Base-by-base conservation (phyloP, 2,113 vertebrate species). In the Urocitellus parryii region DNA sequence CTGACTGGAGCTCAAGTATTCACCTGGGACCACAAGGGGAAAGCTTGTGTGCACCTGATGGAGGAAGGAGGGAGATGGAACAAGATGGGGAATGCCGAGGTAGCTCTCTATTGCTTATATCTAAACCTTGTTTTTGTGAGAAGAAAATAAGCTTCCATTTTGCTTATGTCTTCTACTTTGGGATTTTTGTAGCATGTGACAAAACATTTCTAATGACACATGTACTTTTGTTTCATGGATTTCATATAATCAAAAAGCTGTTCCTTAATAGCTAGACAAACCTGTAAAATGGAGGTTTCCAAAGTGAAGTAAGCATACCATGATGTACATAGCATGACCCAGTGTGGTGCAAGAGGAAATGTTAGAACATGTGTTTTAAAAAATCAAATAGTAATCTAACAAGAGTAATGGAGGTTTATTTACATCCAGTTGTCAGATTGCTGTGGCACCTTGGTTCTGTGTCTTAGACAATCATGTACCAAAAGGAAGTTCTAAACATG, bases 161-260 rank as follows among this genome's bases (percentile, higher is more conserved):
- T 56, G 10, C 58, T 79, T 58, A 72, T 73, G 8, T 2, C 42
- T 56, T 88, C 53, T 85, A 8, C 17, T 90, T 85, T 85, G 45
- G 77, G 10, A 2, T 18, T 92, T 92, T 39, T 74, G 24, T 45
- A 96, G 9, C 56, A 70, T 20, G 63, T 11, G 70, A 20, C 3
- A 91, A 39, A 67, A 45, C 13, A 65, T 65, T 94, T 96, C 34
- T 95, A 88, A 93, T 24, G 65, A 56, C 10, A n/a, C 11, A 25
- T 4, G 1, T 51, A 32, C 37, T 89, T 89, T 97, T 18, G 78
- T 90, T 70, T 7, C 51, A 76, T 77, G 29, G 4, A 84, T 81
- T 76, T 95, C 14, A 56, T 70, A 51, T 80, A 82, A 39, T 67
- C 65, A 24, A 88, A 70, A 56, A 88, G 37, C 34, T 85, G 24